Conservation (phyloP, 2,888 invertebrate species). For the Zhengitettix transpicula region DNA sequence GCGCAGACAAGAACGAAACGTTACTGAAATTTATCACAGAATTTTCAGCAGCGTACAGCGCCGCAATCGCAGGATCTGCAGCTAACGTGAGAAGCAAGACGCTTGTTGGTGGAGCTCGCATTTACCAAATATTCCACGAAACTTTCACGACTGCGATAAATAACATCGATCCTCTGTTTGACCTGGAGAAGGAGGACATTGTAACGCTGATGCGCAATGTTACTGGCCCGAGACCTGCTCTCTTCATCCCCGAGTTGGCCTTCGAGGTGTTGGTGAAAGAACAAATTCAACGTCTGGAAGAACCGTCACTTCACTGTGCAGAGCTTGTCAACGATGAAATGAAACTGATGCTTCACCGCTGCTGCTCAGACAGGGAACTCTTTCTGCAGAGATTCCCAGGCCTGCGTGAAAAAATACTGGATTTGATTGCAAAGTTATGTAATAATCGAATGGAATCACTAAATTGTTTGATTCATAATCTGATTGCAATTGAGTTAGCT, state of each 20-base stretch:
- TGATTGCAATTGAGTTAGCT: constrained; percentile 43
- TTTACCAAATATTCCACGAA: constrained; percentile 49
- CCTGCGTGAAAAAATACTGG: constrained; percentile 41
- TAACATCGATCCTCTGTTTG: constrained; percentile 38
- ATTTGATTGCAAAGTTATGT: constrained; percentile 40
- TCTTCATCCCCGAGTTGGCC: too few species aligned
- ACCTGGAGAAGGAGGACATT: constrained; percentile 37
- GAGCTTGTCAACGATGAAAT: constrained; percentile 46
- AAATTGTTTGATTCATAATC: constrained; percentile 40
- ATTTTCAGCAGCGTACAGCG: constrained; percentile 95
- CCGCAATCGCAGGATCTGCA: constrained; percentile 95
- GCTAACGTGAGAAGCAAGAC: constrained; percentile 96
- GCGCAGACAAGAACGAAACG: constrained; percentile 90
- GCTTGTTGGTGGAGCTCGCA: constrained; percentile 47
- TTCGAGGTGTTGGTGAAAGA: too few species aligned
- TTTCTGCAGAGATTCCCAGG: constrained; percentile 44
- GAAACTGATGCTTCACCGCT: constrained; percentile 45
- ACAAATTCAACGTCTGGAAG: too few species aligned
- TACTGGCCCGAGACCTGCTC: constrained; percentile 31
- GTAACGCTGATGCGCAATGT: constrained; percentile 48
- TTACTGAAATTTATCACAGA: constrained; percentile 95
- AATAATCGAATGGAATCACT: constrained; percentile 38
- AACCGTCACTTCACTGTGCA: constrained; percentile 42
- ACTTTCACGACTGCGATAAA: constrained; percentile 40
- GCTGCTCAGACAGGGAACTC: constrained; percentile 37